Evolutionary conservation across 2,797 vertebrate species (phyloP), one percentile per base, ranked within the genome.

Genomic region (Distichodus sexfasciatus): DNA sequence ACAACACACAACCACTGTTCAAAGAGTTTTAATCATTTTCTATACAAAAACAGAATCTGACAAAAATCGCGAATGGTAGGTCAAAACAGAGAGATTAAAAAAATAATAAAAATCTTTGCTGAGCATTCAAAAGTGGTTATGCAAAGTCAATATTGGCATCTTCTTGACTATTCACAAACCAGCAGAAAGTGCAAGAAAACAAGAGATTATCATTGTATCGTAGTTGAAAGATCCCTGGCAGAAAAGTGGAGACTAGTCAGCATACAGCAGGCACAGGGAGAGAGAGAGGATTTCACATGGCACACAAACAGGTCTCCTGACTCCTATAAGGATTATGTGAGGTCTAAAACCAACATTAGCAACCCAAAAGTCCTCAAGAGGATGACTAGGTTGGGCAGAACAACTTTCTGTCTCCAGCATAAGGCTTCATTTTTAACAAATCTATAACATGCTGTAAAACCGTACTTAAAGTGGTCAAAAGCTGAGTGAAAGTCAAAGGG

Each of bases 31-130:
- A 50, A 36, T 44, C 36, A 14, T 7, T 44, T 65, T 35, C 44
- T 3, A 9, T 14, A 3, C 43, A 64, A 71, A 76, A 72, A 14
- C 38, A 75, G 40, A 1, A 24, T 53, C 3, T 28, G 47, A 47
- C n/a, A 73, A 62, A 61, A 31, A n/a, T 41, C 19, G 60, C 40
- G 24, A 66, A 40, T 62, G 47, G n/a, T 59, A 54, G n/a, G 17
- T 14, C 28, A 31, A 12, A 62, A 10, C 68, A 43, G 47, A 71
- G 59, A 68, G 0, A 8, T 1, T 8, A 29, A 58, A 10, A 31
- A 55, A 64, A 51, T 9, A 54, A 14, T 14, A 14, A 12, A 5
- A 50, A 50, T 28, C 24, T 23, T 48, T n/a, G 3, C 55, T 21
- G 15, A 35, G 21, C 2, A 31, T 77, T 70, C 35, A 53, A 43